phyloP scores from a whole-genome alignment of 2,888 invertebrate species.

The Himalopsyche tibetana region DNA sequence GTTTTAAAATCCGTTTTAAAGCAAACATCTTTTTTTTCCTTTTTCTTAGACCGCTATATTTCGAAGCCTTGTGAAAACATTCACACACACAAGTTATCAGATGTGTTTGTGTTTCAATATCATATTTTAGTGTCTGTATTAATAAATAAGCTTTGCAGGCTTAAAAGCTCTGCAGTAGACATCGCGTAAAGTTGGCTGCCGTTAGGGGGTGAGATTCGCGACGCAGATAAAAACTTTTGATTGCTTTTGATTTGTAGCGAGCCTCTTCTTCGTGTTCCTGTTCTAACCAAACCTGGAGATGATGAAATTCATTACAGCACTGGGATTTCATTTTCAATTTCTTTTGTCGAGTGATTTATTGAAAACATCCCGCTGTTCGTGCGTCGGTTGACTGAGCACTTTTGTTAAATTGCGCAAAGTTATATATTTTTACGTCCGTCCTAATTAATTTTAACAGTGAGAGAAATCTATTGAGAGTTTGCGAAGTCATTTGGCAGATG shows the following conservation, averaged over 20 bases:
- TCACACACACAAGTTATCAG: too few species aligned
- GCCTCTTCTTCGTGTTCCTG: slow-evolving; percentile 43
- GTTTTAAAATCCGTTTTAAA: too few species aligned
- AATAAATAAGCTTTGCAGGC: too few species aligned
- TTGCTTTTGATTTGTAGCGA: slow-evolving; percentile 49
- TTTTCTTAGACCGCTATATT: too few species aligned
- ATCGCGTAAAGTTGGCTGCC: slow-evolving; percentile 4
- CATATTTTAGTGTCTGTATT: not conserved
- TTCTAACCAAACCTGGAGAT: slow-evolving; percentile 8
- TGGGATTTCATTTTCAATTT: slow-evolving; percentile 30
- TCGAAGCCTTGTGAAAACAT: too few species aligned
- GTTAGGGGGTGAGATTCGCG: slow-evolving; percentile 2
- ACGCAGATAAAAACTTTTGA: slow-evolving; percentile 37
- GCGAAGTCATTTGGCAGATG: too few species aligned
- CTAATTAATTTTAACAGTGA: too few species aligned
- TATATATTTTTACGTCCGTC: too few species aligned
- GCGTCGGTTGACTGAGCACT: not conserved
- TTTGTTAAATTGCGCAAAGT: not conserved
- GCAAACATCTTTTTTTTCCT: too few species aligned
- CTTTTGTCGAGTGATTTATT: slow-evolving; percentile 19
- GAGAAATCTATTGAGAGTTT: too few species aligned
- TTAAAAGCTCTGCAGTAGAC: slow-evolving; percentile 4
- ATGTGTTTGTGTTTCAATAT: not conserved
- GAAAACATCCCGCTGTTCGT: not conserved
- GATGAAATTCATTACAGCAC: slow-evolving; percentile 28